Evolutionary conservation across 2,113 vertebrate genomes (phyloP), one percentile per base, ranked within the genome.

Genomic region (Xerus inauris): DNA sequence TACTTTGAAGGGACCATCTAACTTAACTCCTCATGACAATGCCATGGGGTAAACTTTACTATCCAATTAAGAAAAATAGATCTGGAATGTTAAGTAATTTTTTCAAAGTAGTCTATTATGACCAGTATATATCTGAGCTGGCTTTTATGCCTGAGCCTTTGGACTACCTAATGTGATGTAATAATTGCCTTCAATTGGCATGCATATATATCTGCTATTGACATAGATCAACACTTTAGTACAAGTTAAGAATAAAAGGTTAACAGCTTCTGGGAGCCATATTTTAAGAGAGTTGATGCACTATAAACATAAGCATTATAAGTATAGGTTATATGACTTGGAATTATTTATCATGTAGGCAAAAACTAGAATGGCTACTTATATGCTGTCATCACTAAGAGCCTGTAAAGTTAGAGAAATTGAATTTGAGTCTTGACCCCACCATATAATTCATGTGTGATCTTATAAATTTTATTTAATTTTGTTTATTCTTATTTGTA

Each of bases 31-130:
- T 87, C 24, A 22, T 90, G 91, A 73, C 9, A 87, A 59, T 54
- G 32, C 57, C 42, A 57, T 32, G 17, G 24, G 20, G 24, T 69
- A 65, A 57, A 4, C 57, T 95, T 86, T 89, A 86, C 81, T 84
- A 76, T 59, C 11, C n/a, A 47, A 54, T 49, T 87, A 49, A 49
- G 62, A 54, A 95, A 86, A 79, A 64, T 57, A 92, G 42, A 71
- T 57, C 38, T 72, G 22, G 19, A n/a, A 72, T 47, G 13, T 73
- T 89, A 82, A 76, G n/a, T 81, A 64, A 86, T 94, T 92, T 95
- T 71, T 93, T 95, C 24, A n/a, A 92, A 79, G 72, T 59, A 90
- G 64, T 40, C 38, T 79, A 24, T 65, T 42, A 72, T 87, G 73
- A 40, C 57, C 47, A 62, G 6, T 51, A 76, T 85, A 65, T 90